A percentile compares a stretch with the other conserved stretches of the same genome.
These are phyloP conservation scores for Tapera naevia DNA, from an alignment of 2,797 vertebrate species.

Conservation along the genomic window DNA sequence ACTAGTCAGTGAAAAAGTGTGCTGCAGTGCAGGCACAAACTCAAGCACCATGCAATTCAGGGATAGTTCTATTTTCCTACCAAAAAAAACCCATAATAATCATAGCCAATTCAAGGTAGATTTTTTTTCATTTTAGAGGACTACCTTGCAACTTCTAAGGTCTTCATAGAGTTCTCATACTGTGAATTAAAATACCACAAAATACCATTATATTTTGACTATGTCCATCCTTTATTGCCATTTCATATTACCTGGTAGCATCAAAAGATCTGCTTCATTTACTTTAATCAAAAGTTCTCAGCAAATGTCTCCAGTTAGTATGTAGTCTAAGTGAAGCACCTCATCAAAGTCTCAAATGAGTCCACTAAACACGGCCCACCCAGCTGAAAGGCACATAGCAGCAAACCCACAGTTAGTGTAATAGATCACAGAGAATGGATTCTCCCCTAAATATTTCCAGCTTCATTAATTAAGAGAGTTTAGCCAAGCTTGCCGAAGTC, in stretches of 20 bases:
- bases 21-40: background rate
- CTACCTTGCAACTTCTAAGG: background rate
- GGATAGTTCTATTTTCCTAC: background rate
- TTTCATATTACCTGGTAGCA: constrained; percentile 1
- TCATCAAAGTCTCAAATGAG: constrained; percentile 21
- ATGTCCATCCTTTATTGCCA: constrained; percentile 18
- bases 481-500: background rate
- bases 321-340: constrained; percentile 43
- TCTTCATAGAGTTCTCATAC: background rate
- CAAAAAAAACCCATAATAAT: constrained; percentile 1
- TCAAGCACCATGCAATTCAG: background rate
- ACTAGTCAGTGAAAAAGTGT: background rate
- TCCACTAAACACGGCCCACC: constrained; percentile 7
- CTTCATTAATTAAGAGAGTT: constrained; percentile 13
- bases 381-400: constrained; percentile 36
- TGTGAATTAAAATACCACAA: background rate
- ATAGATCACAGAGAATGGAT: constrained; percentile 54
- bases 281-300: constrained; percentile 37
- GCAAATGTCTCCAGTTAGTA: constrained; percentile 25
- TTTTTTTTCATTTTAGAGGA: background rate
- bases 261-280: constrained; percentile 51
- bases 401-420: background rate
- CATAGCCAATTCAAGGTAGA: background rate
- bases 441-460: constrained; percentile 55
- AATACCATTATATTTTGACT: background rate